Conservation (phyloP, 2,888 invertebrate genomes). For the Clitarchus hookeri region DNA sequence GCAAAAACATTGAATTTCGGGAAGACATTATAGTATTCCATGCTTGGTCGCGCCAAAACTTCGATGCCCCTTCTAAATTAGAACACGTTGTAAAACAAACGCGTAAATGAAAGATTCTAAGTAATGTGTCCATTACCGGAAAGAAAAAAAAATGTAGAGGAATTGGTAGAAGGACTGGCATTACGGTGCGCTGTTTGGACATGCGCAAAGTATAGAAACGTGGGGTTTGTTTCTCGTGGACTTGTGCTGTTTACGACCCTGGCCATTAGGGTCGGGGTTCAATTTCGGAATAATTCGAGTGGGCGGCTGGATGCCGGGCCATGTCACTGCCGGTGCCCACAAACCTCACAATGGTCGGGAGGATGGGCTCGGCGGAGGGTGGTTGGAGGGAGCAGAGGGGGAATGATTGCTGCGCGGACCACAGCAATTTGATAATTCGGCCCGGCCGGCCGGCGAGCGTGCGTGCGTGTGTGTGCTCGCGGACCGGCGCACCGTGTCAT, state of each 20-base stretch:
- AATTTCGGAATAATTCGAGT: constrained; percentile 5
- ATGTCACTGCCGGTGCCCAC: constrained; percentile 1
- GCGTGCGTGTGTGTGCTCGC: constrained; percentile 26
- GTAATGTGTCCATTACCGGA: too few species aligned
- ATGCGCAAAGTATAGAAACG: not conserved
- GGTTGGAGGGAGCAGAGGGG: not conserved
- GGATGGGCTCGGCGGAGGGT: too few species aligned
- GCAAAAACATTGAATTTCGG: too few species aligned
- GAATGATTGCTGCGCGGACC: constrained; percentile 28
- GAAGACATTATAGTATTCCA: too few species aligned
- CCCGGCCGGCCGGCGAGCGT: too few species aligned
- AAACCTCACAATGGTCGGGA: constrained; percentile 4
- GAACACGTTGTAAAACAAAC: too few species aligned
- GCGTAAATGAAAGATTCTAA: too few species aligned
- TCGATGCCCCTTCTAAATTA: too few species aligned
- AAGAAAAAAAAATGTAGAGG: not conserved
- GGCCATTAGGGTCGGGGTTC: constrained; percentile 1
- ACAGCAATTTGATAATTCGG: constrained; percentile 42
- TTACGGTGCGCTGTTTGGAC: not conserved
- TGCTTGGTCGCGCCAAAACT: too few species aligned
- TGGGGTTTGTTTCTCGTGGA: not conserved
- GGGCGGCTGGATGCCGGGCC: not conserved
- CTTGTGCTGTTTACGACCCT: not conserved
- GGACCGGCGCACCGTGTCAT: constrained; percentile 39
- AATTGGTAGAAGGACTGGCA: not conserved